Base-by-base conservation (phyloP, 1,140 invertebrate species). In the Ceratitis capitata region DNA sequence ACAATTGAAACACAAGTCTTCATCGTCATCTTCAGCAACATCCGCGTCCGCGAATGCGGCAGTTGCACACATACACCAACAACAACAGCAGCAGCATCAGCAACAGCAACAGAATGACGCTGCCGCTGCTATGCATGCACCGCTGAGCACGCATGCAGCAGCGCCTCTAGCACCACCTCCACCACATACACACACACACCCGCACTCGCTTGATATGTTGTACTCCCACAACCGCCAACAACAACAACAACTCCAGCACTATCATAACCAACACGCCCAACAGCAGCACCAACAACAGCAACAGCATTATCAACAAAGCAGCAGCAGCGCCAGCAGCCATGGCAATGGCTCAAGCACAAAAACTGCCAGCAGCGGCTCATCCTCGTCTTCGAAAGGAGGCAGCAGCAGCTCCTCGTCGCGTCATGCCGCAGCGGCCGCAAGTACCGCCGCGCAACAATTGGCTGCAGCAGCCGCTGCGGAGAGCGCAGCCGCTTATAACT, bases 201-300 rank as follows among this genome's bases (percentile, higher is more conserved):
- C 86, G 87, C 89, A 88, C 88, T 88, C 85, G 53, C 82, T 86
- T 84, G 89, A 91, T 91, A 91, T 91, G 90, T 90, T 91, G 90
- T 91, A 91, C 90, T 91, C 90, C 90, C 90, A 91, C 85, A 89
- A 87, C 86, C 90, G 87, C 85, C 84, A 84, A 39, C 78, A 51
- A 51, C 86, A 85, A 74, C 85, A 42, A 83, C 74, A 85, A 84
- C 86, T 47, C 83, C 87, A 85, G 84, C 87, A 86, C 78, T 83
- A 87, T n/a, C 88, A 88, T n/a, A n/a, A n/a, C 26, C 87, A 74
- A 61, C 78, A 83, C 23, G 64, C 61, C 53, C 83, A 86, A 56
- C 83, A 87, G 35, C 64, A 86, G 64, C 82, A 83, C 14, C 85
- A 86, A 45, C 85, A 86, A 83, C 82, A 83, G 16, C 85, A 86